These are phyloP conservation scores for Furcifer pardalis DNA, from an alignment of 2,797 vertebrate species.

Conservation along the genomic window DNA sequence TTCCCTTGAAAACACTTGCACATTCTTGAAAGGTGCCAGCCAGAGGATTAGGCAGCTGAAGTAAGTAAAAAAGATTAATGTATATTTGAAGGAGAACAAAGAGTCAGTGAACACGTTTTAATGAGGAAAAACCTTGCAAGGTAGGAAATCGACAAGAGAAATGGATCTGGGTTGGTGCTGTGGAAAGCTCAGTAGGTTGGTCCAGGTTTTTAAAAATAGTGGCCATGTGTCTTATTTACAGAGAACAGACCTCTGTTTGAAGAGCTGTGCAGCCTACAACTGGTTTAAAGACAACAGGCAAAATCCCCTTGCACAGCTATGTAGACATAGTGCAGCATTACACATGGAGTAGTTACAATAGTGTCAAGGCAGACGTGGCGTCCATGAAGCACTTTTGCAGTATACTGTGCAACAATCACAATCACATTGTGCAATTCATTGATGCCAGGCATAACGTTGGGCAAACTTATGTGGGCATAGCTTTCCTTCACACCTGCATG, in stretches of 20 bases:
- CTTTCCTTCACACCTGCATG: no score
- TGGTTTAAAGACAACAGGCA: not conserved
- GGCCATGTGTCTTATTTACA: not conserved
- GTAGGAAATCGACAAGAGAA: not conserved
- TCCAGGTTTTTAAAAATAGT: not conserved
- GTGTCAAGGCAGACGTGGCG: no score
- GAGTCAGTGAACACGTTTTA: conserved; percentile 27
- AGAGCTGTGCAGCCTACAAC: not conserved
- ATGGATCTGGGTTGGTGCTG: not conserved
- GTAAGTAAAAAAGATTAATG: conserved; percentile 44
- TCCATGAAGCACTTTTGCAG: no score
- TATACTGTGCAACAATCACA: no score
- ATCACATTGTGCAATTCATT: no score
- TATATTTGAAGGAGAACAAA: not conserved
- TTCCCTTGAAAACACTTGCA: conserved; percentile 48
- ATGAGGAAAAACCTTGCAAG: conserved; percentile 29
- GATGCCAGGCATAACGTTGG: no score
- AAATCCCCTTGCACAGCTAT: no score
- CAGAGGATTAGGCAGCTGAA: conserved; percentile 49
- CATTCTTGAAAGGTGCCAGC: conserved; percentile 34
- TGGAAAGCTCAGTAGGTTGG: not conserved
- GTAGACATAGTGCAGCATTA: no score
- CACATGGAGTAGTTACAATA: no score
- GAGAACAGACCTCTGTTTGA: not conserved
- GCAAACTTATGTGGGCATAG: no score